A percentile compares a stretch with the other conserved stretches of the same genome.
Evolutionary conservation across 2,888 invertebrate species (phyloP).

Genomic region (Branchellion lobata): DNA sequence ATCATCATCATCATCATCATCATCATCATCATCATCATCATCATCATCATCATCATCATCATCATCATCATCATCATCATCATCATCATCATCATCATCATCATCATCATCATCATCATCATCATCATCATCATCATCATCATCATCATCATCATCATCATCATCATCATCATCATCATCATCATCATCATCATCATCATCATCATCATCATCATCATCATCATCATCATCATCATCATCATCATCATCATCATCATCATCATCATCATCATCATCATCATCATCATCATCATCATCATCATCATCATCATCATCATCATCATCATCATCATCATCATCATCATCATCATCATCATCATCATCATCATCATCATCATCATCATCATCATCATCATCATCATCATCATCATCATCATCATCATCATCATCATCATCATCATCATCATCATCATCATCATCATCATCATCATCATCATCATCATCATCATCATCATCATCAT

Average conservation of each 20-base stretch:
- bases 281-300: slow-evolving; percentile 39
- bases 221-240: slow-evolving; percentile 44
- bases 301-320: slow-evolving; percentile 41
- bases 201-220: slow-evolving; percentile 39
- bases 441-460: slow-evolving; percentile 39
- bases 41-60: slow-evolving; percentile 39
- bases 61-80: slow-evolving; percentile 41
- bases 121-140: slow-evolving; percentile 44
- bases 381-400: slow-evolving; percentile 37
- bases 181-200: slow-evolving; percentile 39
- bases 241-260: slow-evolving; percentile 37
- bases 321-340: slow-evolving; percentile 42
- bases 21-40: slow-evolving; percentile 43
- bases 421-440: slow-evolving; percentile 39
- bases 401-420: slow-evolving; percentile 42
- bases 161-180: slow-evolving; percentile 42
- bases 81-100: slow-evolving; percentile 42
- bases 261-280: slow-evolving; percentile 43
- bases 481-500: slow-evolving; percentile 37
- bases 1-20: slow-evolving; percentile 37
- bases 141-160: slow-evolving; percentile 37
- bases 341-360: slow-evolving; percentile 38
- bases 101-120: slow-evolving; percentile 38
- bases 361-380: slow-evolving; percentile 44
- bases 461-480: slow-evolving; percentile 44